Evolutionary conservation across 2,888 invertebrate species (phyloP).

Genomic region (Beris morrisii): DNA sequence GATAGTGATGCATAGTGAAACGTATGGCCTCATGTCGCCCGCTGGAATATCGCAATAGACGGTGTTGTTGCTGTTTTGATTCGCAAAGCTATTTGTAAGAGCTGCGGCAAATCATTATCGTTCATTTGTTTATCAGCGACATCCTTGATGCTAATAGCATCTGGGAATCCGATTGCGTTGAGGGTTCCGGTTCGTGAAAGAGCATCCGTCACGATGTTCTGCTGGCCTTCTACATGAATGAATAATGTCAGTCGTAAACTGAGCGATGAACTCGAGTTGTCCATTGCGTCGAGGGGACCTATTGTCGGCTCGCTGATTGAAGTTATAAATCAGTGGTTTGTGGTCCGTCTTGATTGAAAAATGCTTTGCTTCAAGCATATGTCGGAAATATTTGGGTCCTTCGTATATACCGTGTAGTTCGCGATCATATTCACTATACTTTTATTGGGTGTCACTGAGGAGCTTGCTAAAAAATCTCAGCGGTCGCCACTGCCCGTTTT

Average conservation of each 20-base stretch:
- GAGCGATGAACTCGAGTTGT: slow-evolving; percentile 39
- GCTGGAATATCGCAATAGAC: no score
- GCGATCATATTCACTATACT: slow-evolving; percentile 49
- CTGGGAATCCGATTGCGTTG: background rate
- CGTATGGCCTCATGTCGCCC: no score
- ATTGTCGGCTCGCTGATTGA: slow-evolving; percentile 42
- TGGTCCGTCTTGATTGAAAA: slow-evolving; percentile 34
- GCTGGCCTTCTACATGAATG: slow-evolving; percentile 27
- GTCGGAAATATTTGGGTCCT: slow-evolving; percentile 8
- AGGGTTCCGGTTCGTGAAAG: slow-evolving; percentile 11
- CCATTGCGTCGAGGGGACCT: slow-evolving; percentile 48
- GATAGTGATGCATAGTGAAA: no score
- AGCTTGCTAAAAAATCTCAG: slow-evolving; percentile 45
- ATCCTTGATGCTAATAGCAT: background rate
- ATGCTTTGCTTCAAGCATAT: slow-evolving; percentile 37
- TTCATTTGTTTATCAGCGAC: background rate
- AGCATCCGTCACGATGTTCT: slow-evolving; percentile 28
- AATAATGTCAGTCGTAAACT: slow-evolving; percentile 32
- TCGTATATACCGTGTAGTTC: slow-evolving; percentile 51
- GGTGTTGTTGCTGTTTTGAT: no score
- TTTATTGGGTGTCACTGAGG: slow-evolving; percentile 44
- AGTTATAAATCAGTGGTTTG: slow-evolving; percentile 41
- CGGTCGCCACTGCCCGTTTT: background rate
- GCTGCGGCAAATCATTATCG: no score
- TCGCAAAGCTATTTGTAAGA: no score